Percentiles rank a stretch among this genome's conserved stretches.
Evolutionary conservation across 2,888 invertebrate genomes (phyloP).

Genomic region (Caenorhabditis uteleia): DNA sequence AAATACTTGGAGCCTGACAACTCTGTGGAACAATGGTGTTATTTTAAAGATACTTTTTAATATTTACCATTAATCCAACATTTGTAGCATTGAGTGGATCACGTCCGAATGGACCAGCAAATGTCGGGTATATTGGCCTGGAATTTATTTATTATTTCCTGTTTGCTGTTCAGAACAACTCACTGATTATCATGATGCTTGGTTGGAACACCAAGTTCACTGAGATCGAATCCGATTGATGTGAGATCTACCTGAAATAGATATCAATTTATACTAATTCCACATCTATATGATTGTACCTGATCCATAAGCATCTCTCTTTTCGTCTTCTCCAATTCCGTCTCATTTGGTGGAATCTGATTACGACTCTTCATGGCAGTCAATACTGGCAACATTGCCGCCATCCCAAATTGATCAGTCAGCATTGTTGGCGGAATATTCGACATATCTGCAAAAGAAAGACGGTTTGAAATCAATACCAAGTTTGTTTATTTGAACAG

Average conservation of each 20-base stretch:
- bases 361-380: slow-evolving; percentile 10
- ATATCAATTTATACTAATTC: neutral
- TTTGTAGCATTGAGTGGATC: slow-evolving; percentile 11
- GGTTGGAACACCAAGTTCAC: slow-evolving; percentile 16
- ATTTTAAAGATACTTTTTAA: no score
- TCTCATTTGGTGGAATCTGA: no score
- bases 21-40: no score
- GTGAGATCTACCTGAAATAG: slow-evolving; percentile 15
- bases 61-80: no score
- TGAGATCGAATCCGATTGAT: slow-evolving; percentile 17
- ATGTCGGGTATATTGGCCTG: slow-evolving; percentile 18
- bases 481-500: no score
- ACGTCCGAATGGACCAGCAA: slow-evolving; percentile 21
- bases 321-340: no score
- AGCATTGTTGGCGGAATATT: slow-evolving; percentile 32
- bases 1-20: slow-evolving; percentile 21
- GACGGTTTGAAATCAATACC: no score
- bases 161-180: no score
- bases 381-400: slow-evolving; percentile 23
- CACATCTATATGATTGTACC: neutral
- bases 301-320: no score
- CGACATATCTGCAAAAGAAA: slow-evolving; percentile 16
- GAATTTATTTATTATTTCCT: neutral
- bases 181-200: no score
- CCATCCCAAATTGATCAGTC: slow-evolving; percentile 27